These are phyloP conservation scores for Zygothrica quintamaculata DNA, from an alignment of 2,888 invertebrate genomes.

Conservation along the genomic window DNA sequence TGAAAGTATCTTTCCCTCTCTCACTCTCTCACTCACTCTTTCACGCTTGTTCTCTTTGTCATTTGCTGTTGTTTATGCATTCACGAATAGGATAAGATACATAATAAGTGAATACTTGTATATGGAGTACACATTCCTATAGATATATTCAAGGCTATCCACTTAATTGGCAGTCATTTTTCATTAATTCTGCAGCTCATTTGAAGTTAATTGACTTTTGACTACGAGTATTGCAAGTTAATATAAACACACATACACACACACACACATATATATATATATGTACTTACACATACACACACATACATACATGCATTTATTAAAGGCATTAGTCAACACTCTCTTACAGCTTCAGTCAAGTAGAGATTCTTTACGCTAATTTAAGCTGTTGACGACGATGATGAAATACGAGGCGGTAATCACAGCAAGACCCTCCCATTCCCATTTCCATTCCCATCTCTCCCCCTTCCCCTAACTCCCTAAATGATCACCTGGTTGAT, in stretches of 20 bases:
- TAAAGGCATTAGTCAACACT: constrained; percentile 6
- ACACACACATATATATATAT: neutral
- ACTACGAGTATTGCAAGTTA: constrained; percentile 3
- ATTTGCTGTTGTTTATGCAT: too few relatives aligned
- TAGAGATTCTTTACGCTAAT: constrained; percentile 22
- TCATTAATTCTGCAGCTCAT: constrained; percentile 48
- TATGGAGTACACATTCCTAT: constrained; percentile 7
- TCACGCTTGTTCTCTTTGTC: too few relatives aligned
- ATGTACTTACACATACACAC: neutral
- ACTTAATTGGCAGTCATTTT: constrained; percentile 26
- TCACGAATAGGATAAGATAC: too few relatives aligned
- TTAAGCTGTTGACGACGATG: constrained; percentile 33
- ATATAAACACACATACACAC: constrained; percentile 2
- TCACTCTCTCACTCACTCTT: too few relatives aligned
- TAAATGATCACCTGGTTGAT: neutral
- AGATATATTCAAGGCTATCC: constrained; percentile 19
- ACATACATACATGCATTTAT: neutral
- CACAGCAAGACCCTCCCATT: neutral
- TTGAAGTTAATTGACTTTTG: constrained; percentile 47
- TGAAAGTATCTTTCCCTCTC: too few relatives aligned
- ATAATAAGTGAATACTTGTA: too few relatives aligned
- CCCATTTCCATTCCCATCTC: neutral
- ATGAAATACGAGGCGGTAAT: constrained; percentile 35
- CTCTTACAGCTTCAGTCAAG: constrained; percentile 5
- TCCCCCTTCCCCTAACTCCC: neutral